Conservation (phyloP, 2,113 vertebrate species). For the Petaurus breviceps region DNA sequence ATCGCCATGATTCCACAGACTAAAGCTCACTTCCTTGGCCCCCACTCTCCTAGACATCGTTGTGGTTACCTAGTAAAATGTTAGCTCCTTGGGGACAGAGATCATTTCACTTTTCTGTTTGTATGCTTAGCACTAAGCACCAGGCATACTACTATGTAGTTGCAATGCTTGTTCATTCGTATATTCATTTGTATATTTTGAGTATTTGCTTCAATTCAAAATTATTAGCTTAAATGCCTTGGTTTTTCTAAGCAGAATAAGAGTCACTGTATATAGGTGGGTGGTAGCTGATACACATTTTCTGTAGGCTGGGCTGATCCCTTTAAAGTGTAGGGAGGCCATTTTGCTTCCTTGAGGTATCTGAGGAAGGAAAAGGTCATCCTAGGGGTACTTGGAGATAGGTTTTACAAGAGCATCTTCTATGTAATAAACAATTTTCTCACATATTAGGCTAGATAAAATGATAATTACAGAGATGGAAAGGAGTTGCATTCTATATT, state of each 20-base stretch:
- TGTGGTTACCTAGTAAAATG: neutral
- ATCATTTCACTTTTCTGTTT: neutral
- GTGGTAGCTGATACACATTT: neutral
- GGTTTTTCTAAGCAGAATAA: neutral
- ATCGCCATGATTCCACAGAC: neutral
- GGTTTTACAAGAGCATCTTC: neutral
- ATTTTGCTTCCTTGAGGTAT: neutral
- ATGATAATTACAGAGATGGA: neutral
- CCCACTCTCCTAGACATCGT: too few relatives aligned
- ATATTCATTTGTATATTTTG: neutral
- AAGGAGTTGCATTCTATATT: neutral
- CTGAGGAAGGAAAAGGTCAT: neutral
- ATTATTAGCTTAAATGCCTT: neutral
- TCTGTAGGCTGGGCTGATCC: neutral
- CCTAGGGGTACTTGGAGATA: neutral
- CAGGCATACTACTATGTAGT: neutral
- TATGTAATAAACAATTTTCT: neutral
- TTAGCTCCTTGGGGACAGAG: neutral
- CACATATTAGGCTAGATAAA: neutral
- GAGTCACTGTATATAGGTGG: neutral
- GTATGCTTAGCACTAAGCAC: neutral
- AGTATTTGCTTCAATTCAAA: neutral
- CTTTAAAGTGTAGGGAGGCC: neutral
- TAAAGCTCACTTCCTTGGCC: neutral
- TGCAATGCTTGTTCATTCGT: neutral